These are phyloP conservation scores for Malacoraja senta DNA, from an alignment of 2,797 vertebrate genomes.

Conservation along the genomic window DNA sequence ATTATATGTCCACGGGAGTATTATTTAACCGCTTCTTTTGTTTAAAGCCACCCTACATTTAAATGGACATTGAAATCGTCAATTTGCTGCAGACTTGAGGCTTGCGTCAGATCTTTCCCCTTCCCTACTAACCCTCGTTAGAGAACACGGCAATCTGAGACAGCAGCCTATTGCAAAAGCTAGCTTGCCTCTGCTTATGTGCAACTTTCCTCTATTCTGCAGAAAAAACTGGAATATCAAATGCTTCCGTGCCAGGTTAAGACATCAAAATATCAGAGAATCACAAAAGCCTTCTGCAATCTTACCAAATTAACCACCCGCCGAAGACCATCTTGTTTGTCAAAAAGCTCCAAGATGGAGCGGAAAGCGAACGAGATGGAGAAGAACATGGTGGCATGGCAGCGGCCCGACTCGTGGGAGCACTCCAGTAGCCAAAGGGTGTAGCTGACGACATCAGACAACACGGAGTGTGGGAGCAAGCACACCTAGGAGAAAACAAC, in stretches of 20 bases:
- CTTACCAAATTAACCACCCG: constrained; percentile 90
- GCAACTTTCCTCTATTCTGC: not conserved
- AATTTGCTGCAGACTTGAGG: not conserved
- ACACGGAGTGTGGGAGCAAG: constrained; percentile 86
- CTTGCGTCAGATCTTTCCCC: not conserved
- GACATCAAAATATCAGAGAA: not conserved
- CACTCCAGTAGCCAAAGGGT: constrained; percentile 97
- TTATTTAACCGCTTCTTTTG: not conserved
- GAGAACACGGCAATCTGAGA: not conserved
- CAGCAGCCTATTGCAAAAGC: not conserved
- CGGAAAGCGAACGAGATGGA: constrained; percentile 98
- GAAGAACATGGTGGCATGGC: constrained; percentile 99
- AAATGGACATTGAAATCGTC: not conserved
- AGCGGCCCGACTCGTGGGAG: constrained; percentile 93
- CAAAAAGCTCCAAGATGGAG: constrained; percentile 91
- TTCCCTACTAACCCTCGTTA: not conserved
- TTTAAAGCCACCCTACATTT: not conserved
- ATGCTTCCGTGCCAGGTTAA: not conserved
- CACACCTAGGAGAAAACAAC: constrained; percentile 69
- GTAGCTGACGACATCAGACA: constrained; percentile 91
- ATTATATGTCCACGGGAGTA: not conserved
- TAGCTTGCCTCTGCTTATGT: not conserved
- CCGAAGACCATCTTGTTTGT: constrained; percentile 87
- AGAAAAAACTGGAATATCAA: not conserved
- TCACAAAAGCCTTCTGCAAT: not conserved